Percentiles rank a stretch among this genome's conserved stretches.
Evolutionary conservation across 1,140 invertebrate species (phyloP).

Genomic region (Drosophila kepulauana): DNA sequence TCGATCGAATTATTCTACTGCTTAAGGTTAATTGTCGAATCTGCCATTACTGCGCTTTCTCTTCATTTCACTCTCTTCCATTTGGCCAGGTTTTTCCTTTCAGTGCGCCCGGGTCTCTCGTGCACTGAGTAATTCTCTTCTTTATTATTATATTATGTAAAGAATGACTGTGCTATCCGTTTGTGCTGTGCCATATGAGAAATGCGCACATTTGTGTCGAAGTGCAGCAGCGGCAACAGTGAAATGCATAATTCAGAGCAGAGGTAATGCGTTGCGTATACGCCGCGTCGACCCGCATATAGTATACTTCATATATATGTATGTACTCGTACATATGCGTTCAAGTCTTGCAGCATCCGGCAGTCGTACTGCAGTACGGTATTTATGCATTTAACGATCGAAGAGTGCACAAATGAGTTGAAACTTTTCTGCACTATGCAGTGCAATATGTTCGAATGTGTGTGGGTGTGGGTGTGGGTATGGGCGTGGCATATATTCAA

Average conservation of each 20-base stretch:
- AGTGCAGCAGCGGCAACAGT: slow-evolving; percentile 26
- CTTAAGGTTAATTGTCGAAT: not conserved
- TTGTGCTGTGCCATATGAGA: slow-evolving; percentile 35
- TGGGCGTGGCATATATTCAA: slow-evolving; percentile 19
- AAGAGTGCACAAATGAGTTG: slow-evolving; percentile 56
- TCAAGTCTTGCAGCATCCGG: slow-evolving; percentile 26
- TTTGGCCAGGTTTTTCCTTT: not conserved
- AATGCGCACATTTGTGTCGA: slow-evolving; percentile 57
- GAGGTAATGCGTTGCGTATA: slow-evolving; percentile 24
- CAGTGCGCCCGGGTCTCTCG: not conserved
- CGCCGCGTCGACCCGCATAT: not conserved
- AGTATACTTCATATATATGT: not conserved
- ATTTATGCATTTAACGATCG: slow-evolving; percentile 69
- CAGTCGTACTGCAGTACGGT: slow-evolving; percentile 32
- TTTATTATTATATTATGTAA: slow-evolving; percentile 38
- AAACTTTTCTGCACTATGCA: slow-evolving; percentile 52
- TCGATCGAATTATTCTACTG: not conserved
- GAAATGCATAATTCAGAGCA: slow-evolving; percentile 67
- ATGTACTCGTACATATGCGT: not conserved
- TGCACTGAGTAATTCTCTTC: not conserved
- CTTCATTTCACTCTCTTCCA: not conserved
- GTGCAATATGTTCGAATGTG: not conserved
- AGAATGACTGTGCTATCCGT: slow-evolving; percentile 36
- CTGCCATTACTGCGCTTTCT: not conserved
- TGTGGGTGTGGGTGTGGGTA: not conserved